Evolutionary conservation across 2,888 invertebrate species (phyloP).

Genomic region (Bhutanitis thaidina): DNA sequence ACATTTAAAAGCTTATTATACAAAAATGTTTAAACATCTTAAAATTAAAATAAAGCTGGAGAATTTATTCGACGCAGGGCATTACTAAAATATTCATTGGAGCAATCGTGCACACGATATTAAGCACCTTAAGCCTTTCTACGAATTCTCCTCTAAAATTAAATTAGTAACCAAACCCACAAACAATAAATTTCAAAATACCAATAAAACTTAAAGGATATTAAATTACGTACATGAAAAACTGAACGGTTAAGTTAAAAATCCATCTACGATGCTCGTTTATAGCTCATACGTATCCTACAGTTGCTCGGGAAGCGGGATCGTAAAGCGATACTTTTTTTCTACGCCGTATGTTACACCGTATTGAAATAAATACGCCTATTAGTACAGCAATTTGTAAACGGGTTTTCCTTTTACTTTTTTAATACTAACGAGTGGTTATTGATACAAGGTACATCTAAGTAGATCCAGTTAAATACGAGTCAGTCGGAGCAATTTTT

Average conservation of each 20-base stretch:
- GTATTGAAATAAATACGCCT: slow-evolving; percentile 13
- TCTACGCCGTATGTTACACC: slow-evolving; percentile 12
- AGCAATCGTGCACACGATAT: too few relatives aligned
- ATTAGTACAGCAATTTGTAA: slow-evolving; percentile 16
- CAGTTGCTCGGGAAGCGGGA: slow-evolving; percentile 3
- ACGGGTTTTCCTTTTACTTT: neutral
- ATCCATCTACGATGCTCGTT: slow-evolving; percentile 2
- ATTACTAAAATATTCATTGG: too few relatives aligned
- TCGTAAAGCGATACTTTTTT: slow-evolving; percentile 10
- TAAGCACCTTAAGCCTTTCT: too few relatives aligned
- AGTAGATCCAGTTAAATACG: neutral
- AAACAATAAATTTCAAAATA: slow-evolving; percentile 14
- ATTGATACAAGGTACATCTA: neutral
- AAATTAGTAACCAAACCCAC: slow-evolving; percentile 15
- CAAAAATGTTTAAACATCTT: too few relatives aligned
- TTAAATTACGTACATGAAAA: slow-evolving; percentile 7
- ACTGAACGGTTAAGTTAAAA: slow-evolving; percentile 1
- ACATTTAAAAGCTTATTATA: too few relatives aligned
- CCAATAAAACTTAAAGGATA: slow-evolving; percentile 14
- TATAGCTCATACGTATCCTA: slow-evolving; percentile 3
- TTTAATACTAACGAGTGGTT: neutral
- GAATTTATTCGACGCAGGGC: too few relatives aligned
- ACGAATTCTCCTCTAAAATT: neutral
- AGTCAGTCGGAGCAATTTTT: neutral
- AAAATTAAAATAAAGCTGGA: too few relatives aligned